These are phyloP conservation scores for Loris lydekkerianus DNA, from an alignment of 2,797 vertebrate genomes.

Conservation along the genomic window DNA sequence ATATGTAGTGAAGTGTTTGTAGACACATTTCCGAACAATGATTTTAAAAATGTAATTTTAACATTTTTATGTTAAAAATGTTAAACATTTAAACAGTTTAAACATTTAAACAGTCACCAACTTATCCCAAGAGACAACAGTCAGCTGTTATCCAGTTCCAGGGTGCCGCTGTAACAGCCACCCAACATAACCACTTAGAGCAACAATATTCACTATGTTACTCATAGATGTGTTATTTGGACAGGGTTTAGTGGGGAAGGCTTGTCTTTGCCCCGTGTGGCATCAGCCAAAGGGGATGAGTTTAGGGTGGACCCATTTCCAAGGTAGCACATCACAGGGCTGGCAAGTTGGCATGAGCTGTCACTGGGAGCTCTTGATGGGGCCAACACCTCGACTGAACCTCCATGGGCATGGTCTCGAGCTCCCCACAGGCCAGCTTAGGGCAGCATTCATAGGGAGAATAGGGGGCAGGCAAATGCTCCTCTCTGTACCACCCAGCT, in stretches of 20 bases:
- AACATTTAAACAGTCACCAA: not conserved
- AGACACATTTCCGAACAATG: not conserved
- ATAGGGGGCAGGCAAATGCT: not conserved
- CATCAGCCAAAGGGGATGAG: not conserved
- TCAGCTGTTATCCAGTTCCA: not conserved
- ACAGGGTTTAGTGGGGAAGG: not conserved
- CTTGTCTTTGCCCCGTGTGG: not conserved
- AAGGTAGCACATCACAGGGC: not conserved
- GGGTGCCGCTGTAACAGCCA: not conserved
- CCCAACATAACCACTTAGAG: not conserved
- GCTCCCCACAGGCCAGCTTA: not conserved
- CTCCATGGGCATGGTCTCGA: not conserved
- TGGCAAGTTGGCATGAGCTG: too few species aligned
- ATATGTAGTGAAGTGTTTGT: not conserved
- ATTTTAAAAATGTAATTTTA: not conserved
- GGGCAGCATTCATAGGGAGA: not conserved
- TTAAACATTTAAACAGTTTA: not conserved
- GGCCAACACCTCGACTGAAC: not conserved
- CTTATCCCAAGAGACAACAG: not conserved
- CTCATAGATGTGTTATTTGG: not conserved
- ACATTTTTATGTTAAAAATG: too few species aligned
- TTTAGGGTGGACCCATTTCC: too few species aligned
- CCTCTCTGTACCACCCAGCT: not conserved
- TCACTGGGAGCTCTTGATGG: not conserved
- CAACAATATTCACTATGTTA: not conserved